Base-by-base conservation (phyloP, 2,113 vertebrate genomes). In the Garra rufa region DNA sequence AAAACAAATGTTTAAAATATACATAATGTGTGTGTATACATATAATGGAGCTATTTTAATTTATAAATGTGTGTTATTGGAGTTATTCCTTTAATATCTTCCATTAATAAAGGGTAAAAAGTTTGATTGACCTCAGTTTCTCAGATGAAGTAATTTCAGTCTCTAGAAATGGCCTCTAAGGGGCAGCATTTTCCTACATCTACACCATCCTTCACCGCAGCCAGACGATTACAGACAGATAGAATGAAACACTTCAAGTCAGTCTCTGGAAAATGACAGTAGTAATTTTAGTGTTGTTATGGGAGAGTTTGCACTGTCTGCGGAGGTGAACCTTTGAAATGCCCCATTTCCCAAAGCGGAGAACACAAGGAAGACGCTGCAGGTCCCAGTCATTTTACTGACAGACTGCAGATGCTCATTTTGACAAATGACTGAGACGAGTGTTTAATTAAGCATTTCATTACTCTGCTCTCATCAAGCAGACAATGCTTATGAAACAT, bases 341-440 rank as follows among this genome's bases (percentile, higher is more conserved):
- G 30, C 21, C 57, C 82, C 69, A 75, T 57, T 78, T 76, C 74
- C 74, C 71, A 82, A 30, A 75, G 61, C 76, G 28, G 75, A 52
- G 30, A 85, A 34, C 61, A 71, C 46, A 19, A 43, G 78, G 50
- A 61, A 44, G 13, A 74, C 21, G 28, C 52, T 55, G 50, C 55
- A 50, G 71, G 46, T 80, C 46, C 74, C 81, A 82, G 78, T 70
- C 67, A 21, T 67, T 67, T 79, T 48, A 84, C 1, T 57, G 28
- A 34, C 6, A 74, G 8, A 57, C 55, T 43, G 59, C 74, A 79
- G 80, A 74, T 81, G 82, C 82, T 86, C 52, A 55, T 55, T 75
- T 73, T 86, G 82, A 88, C 76, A 85, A 88, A 88, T 83, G 85
- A 69, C 83, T 75, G 67, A 75, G 83, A 86, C 74, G 84, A 86